These are phyloP conservation scores for Xiphophorus birchmanni DNA, from an alignment of 2,797 vertebrate species.

Conservation along the genomic window DNA sequence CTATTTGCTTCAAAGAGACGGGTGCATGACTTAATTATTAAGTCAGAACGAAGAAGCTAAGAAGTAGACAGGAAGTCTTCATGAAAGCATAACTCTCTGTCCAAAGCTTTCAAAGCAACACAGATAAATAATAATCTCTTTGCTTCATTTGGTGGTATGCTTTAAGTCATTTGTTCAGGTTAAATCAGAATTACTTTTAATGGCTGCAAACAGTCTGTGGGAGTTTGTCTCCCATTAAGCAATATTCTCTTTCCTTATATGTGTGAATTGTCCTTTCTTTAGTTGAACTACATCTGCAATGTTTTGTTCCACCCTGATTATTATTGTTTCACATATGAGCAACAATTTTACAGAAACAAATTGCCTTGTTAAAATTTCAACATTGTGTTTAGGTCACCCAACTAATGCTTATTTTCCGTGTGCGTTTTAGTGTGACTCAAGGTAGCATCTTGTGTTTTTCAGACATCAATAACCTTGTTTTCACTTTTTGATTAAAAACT, in stretches of 20 bases:
- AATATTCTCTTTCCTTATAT: not conserved
- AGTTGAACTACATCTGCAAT: not conserved
- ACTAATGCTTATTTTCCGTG: not conserved
- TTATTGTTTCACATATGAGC: not conserved
- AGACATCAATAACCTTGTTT: not conserved
- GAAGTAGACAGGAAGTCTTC: slow-evolving; percentile 28
- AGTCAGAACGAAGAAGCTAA: slow-evolving; percentile 13
- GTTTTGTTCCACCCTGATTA: not conserved
- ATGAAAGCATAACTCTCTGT: slow-evolving; percentile 45
- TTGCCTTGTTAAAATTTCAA: not conserved
- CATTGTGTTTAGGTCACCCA: not conserved
- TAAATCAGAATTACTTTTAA: slow-evolving; percentile 35
- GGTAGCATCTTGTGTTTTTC: not conserved
- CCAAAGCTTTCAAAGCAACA: slow-evolving; percentile 24
- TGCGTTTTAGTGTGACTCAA: not conserved
- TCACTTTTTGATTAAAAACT: not conserved
- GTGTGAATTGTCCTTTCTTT: not conserved
- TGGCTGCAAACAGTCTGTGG: not conserved
- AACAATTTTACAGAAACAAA: no score
- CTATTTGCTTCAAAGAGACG: not conserved
- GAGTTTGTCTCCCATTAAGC: slow-evolving; percentile 1
- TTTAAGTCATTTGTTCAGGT: slow-evolving; percentile 31
- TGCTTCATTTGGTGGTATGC: slow-evolving; percentile 31
- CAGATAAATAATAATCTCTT: slow-evolving; percentile 52
- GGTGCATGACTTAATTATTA: slow-evolving; percentile 35